Evolutionary conservation across 2,888 invertebrate genomes (phyloP).

Genomic region (Sarcophaga subvicina): DNA sequence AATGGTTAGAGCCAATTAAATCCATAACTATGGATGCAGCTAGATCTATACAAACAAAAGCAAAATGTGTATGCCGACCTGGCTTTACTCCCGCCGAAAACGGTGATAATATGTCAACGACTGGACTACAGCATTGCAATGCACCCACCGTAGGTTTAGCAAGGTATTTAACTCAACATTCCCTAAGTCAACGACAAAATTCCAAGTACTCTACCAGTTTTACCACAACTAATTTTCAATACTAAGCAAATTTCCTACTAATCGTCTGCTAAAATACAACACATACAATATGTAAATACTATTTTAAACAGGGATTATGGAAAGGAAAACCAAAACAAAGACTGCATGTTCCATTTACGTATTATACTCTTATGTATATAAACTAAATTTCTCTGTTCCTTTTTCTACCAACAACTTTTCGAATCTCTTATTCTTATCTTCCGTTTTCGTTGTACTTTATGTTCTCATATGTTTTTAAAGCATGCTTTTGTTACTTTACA

Average conservation of each 20-base stretch:
- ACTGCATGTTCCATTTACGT: slow-evolving; percentile 21
- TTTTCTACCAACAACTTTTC: background rate
- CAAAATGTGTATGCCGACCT: slow-evolving; percentile 88
- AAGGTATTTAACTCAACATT: slow-evolving; percentile 84
- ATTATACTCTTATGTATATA: background rate
- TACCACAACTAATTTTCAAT: slow-evolving; percentile 61
- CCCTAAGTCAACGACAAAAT: slow-evolving; percentile 70
- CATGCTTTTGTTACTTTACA: slow-evolving; percentile 29
- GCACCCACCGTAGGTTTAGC: slow-evolving; percentile 86
- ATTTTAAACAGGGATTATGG: background rate
- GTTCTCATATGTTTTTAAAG: slow-evolving; percentile 11
- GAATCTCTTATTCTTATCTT: background rate
- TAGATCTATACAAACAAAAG: slow-evolving; percentile 78
- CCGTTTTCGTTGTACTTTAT: background rate
- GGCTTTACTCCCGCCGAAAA: slow-evolving; percentile 82
- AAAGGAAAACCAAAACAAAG: background rate
- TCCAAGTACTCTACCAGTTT: slow-evolving; percentile 65
- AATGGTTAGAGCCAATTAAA: slow-evolving; percentile 86
- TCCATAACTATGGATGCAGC: slow-evolving; percentile 54
- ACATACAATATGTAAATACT: background rate
- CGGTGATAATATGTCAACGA: slow-evolving; percentile 54
- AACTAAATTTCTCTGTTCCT: background rate
- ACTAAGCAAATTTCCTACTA: slow-evolving; percentile 9
- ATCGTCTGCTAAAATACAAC: background rate
- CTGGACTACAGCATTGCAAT: slow-evolving; percentile 82